These are phyloP conservation scores for Serripes groenlandicus DNA, from an alignment of 2,888 invertebrate genomes.

Conservation along the genomic window DNA sequence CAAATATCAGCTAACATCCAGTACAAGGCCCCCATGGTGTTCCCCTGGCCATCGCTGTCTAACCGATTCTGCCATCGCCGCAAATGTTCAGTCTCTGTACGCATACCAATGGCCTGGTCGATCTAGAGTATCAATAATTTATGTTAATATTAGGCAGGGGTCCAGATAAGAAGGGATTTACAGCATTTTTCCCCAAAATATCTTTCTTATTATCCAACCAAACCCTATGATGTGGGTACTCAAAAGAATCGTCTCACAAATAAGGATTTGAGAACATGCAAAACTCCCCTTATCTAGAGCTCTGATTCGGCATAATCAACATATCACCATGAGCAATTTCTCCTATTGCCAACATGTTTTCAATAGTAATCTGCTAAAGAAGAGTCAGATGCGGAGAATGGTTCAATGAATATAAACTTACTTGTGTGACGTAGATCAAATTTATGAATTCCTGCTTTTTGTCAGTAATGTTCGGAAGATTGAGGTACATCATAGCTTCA, in stretches of 20 bases:
- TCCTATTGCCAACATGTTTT: not conserved
- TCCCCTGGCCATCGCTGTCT: slow-evolving; percentile 88
- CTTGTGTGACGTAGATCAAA: slow-evolving; percentile 94
- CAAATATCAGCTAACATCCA: slow-evolving; percentile 99
- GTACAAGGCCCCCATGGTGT: slow-evolving; percentile 98
- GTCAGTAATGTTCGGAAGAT: slow-evolving; percentile 73
- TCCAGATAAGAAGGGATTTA: too few species aligned
- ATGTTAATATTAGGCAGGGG: too few species aligned
- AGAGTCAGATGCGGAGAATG: not conserved
- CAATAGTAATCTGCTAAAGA: not conserved
- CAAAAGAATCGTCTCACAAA: too few species aligned
- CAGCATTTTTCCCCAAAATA: too few species aligned
- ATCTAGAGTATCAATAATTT: slow-evolving; percentile 83
- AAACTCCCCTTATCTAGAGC: too few species aligned
- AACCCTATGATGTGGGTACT: too few species aligned
- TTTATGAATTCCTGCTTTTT: slow-evolving; percentile 88
- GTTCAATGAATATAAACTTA: slow-evolving; percentile 85
- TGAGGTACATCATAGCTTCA: slow-evolving; percentile 69
- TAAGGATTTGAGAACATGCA: too few species aligned
- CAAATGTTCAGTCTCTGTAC: slow-evolving; percentile 92
- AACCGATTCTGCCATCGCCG: slow-evolving; percentile 81
- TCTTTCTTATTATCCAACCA: too few species aligned
- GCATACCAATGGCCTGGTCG: slow-evolving; percentile 95
- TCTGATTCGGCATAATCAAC: too few species aligned
- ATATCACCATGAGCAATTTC: not conserved